Conservation (phyloP, 1,140 invertebrate genomes). For the Saxidomus purpurata region DNA sequence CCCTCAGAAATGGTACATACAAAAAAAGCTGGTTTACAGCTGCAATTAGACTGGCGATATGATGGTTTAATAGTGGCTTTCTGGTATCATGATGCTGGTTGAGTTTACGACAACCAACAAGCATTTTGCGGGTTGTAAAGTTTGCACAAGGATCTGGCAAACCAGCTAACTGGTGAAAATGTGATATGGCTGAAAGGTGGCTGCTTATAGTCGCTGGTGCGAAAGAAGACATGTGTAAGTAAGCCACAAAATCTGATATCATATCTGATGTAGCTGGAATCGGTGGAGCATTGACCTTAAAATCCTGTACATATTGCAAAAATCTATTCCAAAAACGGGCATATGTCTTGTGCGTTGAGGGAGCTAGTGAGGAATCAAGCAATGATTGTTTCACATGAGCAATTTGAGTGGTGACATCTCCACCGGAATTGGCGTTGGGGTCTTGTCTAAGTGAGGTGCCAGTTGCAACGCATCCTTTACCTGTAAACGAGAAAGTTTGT, state of each 20-base stretch:
- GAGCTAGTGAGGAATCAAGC: slow-evolving; percentile 3
- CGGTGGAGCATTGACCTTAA: background rate
- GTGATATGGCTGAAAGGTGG: background rate
- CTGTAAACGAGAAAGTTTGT: slow-evolving; percentile 67
- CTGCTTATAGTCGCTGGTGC: background rate
- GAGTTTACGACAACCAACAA: background rate
- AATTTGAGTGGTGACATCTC: background rate
- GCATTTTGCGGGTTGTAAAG: background rate
- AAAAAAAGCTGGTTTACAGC: background rate
- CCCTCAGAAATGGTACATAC: background rate
- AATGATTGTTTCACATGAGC: background rate
- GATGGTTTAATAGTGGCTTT: background rate
- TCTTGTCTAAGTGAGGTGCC: slow-evolving; percentile 52
- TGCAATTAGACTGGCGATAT: background rate
- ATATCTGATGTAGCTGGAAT: background rate
- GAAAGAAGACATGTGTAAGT: background rate
- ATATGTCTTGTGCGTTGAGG: background rate
- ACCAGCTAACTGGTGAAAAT: background rate
- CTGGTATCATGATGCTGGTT: background rate
- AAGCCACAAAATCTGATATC: background rate
- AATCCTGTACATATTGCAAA: too few species aligned
- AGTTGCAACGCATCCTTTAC: slow-evolving; percentile 14
- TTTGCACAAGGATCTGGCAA: background rate
- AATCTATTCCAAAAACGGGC: background rate
- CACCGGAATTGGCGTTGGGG: background rate